Conservation (phyloP, 1,140 invertebrate species). For the Prorops nasuta region DNA sequence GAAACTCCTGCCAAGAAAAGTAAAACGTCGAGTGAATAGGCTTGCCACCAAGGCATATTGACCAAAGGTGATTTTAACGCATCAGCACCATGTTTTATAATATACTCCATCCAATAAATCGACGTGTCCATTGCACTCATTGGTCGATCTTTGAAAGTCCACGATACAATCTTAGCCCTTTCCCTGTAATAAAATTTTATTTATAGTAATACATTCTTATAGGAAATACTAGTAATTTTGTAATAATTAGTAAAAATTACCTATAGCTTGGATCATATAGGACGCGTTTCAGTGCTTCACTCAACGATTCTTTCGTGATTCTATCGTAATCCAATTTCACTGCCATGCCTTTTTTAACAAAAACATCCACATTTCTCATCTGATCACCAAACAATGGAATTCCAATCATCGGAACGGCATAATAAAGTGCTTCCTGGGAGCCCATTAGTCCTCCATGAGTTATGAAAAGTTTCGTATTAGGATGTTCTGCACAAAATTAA, state of each 20-base stretch:
- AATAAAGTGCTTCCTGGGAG: slow-evolving; percentile 69
- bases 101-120: slow-evolving; percentile 61
- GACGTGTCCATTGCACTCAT: slow-evolving; percentile 56
- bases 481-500: slow-evolving; percentile 31
- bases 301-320: slow-evolving; percentile 32
- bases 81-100: slow-evolving; percentile 56
- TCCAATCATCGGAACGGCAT: slow-evolving; percentile 69
- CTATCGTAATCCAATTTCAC: slow-evolving; percentile 21
- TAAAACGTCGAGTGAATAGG: slow-evolving; percentile 46
- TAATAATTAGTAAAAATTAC: slow-evolving; percentile 17
- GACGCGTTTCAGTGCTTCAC: slow-evolving; percentile 29
- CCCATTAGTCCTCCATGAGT: slow-evolving; percentile 73
- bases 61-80: slow-evolving; percentile 41
- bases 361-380: slow-evolving; percentile 55
- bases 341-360: slow-evolving; percentile 33
- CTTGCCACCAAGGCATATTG: slow-evolving; percentile 49
- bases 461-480: slow-evolving; percentile 61
- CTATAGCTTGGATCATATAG: slow-evolving; percentile 35
- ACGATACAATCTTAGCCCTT: slow-evolving; percentile 17
- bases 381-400: slow-evolving; percentile 72
- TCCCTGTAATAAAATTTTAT: slow-evolving; percentile 20
- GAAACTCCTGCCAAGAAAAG: background rate
- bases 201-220: background rate
- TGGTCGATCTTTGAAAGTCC: slow-evolving; percentile 42
- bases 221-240: background rate